A percentile compares a stretch with the other conserved stretches of the same genome.
Evolutionary conservation across 2,797 vertebrate genomes (phyloP).

Genomic region (Tamandua tetradactyla): DNA sequence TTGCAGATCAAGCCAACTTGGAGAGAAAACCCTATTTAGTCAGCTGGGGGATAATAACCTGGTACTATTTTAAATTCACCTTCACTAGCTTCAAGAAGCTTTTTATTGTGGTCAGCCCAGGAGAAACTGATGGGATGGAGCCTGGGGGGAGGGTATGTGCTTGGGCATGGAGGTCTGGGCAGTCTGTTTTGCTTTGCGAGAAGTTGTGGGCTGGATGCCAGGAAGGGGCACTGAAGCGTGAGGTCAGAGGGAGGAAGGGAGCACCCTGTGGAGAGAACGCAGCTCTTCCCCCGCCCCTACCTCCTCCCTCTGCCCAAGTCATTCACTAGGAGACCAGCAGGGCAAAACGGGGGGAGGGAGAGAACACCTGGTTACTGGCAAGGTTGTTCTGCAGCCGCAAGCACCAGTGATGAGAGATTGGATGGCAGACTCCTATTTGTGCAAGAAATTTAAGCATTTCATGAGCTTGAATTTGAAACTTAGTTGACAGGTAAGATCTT

Average conservation of each 20-base stretch:
- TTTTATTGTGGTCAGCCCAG: neutral
- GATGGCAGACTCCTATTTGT: neutral
- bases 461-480: neutral
- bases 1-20: neutral
- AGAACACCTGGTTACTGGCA: neutral
- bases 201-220: neutral
- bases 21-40: slow-evolving; percentile 17
- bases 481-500: slow-evolving; percentile 1
- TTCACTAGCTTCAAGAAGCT: neutral
- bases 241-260: neutral
- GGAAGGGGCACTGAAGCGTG: neutral
- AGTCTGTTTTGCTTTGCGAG: neutral
- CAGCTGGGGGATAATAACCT: neutral
- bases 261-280: neutral
- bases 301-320: neutral
- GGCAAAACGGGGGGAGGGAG: neutral
- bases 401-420: neutral
- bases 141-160: neutral
- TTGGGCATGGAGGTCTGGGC: neutral
- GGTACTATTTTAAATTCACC: slow-evolving; percentile 16
- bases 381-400: neutral
- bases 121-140: neutral
- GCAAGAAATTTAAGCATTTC: neutral
- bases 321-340: neutral
- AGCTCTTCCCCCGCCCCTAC: neutral